Evolutionary conservation across 2,113 vertebrate species (phyloP).

Genomic region (Trochalopteron elliotii): DNA sequence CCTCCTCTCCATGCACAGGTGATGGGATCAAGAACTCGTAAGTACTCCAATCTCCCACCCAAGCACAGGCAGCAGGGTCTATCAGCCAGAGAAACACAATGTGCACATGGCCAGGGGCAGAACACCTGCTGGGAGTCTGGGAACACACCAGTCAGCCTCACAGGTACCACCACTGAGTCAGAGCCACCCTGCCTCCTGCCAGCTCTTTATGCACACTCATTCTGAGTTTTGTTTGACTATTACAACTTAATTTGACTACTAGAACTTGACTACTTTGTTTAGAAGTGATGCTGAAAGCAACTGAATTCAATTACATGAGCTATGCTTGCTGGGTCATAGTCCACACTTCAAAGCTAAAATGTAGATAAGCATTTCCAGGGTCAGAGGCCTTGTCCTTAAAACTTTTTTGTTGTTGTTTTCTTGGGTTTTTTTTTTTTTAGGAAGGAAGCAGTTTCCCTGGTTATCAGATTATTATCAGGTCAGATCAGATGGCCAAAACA

Average conservation of each 20-base stretch:
- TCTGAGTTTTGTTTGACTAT: neutral
- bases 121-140: neutral
- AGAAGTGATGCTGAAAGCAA: neutral
- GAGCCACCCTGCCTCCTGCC: neutral
- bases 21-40: neutral
- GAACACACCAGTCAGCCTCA: neutral
- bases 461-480: slow-evolving; percentile 23
- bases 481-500: slow-evolving; percentile 1
- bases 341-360: neutral
- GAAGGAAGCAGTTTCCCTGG: slow-evolving; percentile 24
- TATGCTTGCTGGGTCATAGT: neutral
- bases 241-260: neutral
- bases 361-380: slow-evolving; percentile 6
- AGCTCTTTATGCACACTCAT: neutral
- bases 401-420: neutral
- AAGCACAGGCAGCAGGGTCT: fast-evolving
- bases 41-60: neutral
- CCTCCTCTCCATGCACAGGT: neutral
- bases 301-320: neutral
- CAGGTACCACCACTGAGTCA: neutral
- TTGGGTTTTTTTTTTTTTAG: neutral
- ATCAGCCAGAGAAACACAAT: neutral
- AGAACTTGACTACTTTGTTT: neutral
- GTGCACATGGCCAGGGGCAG: fast-evolving
- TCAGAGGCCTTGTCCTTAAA: neutral